phyloP scores from a whole-genome alignment of 2,113 vertebrate genomes.

The Gulo gulo region DNA sequence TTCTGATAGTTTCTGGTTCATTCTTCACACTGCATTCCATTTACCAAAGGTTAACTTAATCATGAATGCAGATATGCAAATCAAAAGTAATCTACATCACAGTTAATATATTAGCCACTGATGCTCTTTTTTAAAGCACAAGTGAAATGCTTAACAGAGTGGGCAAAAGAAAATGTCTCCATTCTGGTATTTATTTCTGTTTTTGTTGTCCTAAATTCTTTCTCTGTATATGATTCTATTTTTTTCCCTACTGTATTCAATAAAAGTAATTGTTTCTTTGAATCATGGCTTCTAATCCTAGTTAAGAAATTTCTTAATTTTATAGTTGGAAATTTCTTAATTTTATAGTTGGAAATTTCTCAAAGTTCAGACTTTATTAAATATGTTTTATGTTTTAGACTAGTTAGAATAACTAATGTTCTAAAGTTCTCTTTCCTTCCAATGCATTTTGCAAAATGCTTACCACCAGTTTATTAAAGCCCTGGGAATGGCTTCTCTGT shows the following conservation, averaged over 20 bases:
- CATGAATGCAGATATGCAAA: background rate
- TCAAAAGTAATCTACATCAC: background rate
- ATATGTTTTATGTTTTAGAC: background rate
- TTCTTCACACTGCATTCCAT: background rate
- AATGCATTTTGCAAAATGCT: background rate
- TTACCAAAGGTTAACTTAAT: background rate
- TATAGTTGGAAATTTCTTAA: background rate
- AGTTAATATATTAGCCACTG: background rate
- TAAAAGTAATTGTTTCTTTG: slow-evolving; percentile 9
- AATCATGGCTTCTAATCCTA: slow-evolving; percentile 6
- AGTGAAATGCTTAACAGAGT: background rate
- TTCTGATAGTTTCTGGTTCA: background rate
- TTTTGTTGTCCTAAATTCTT: background rate
- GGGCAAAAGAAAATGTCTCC: background rate
- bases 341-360: slow-evolving; percentile 14
- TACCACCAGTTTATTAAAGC: background rate
- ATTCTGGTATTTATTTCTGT: background rate
- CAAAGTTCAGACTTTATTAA: background rate
- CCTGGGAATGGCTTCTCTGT: background rate
- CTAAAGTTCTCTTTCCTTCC: background rate
- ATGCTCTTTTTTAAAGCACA: background rate
- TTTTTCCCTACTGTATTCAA: background rate
- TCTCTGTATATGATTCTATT: background rate
- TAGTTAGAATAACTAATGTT: background rate
- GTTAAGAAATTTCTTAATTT: slow-evolving; percentile 4